Conservation (phyloP, 2,888 invertebrate species). For the Stictocephala bisonia region DNA sequence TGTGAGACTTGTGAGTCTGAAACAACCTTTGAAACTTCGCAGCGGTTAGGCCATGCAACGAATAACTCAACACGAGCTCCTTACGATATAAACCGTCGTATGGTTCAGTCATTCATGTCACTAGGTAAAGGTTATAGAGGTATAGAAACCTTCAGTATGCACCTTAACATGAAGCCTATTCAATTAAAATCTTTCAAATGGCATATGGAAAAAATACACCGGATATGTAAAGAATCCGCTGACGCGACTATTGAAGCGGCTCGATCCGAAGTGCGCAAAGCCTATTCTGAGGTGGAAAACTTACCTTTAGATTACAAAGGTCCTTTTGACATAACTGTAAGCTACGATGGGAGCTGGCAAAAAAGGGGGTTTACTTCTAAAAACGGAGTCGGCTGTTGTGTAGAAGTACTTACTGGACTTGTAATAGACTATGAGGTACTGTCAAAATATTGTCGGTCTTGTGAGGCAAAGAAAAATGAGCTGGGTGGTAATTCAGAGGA, state of each 20-base stretch:
- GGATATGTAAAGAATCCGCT: background rate
- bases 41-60: background rate
- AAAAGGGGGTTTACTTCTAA: constrained; percentile 13
- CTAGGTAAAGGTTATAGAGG: constrained; percentile 21
- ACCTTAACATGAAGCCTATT: constrained; percentile 14
- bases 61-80: constrained; percentile 11
- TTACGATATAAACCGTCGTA: background rate
- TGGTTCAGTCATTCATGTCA: constrained; percentile 15
- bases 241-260: background rate
- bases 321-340: constrained; percentile 12
- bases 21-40: constrained; percentile 27
- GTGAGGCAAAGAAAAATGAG: constrained; percentile 9
- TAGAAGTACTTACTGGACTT: constrained; percentile 14
- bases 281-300: background rate
- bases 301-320: background rate
- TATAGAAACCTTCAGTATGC: background rate
- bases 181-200: background rate
- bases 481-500: constrained; percentile 13
- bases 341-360: constrained; percentile 12
- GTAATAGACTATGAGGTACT: constrained; percentile 27
- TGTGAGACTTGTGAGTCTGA: background rate
- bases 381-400: background rate
- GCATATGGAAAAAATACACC: background rate
- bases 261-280: constrained; percentile 20
- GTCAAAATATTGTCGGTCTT: constrained; percentile 14